phyloP scores from a whole-genome alignment of 2,888 invertebrate genomes.

The Sylvicola cinctus region DNA sequence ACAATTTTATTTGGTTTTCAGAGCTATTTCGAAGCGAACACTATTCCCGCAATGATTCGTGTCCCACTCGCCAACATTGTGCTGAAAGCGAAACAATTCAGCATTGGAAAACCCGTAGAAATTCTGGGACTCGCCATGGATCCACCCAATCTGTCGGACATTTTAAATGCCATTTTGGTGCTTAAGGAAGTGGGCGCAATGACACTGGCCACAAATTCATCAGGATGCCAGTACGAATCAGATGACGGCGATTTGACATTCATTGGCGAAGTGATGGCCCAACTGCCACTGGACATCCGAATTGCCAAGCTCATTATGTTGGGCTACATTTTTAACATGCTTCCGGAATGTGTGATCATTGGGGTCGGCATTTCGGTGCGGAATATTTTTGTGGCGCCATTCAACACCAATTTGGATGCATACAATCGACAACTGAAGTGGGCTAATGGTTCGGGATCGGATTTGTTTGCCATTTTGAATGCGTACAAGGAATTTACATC shows the following conservation, averaged over 20 bases:
- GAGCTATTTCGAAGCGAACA: conserved; percentile 25
- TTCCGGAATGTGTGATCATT: conserved; percentile 72
- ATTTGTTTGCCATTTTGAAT: conserved; percentile 61
- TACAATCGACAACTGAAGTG: conserved; percentile 60
- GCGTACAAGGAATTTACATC: conserved; percentile 33
- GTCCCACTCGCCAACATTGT: conserved; percentile 65
- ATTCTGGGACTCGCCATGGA: conserved; percentile 68
- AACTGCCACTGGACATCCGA: conserved; percentile 62
- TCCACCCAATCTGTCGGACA: conserved; percentile 66
- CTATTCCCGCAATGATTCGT: conserved; percentile 54
- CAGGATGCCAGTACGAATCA: conserved; percentile 28
- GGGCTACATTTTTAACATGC: conserved; percentile 66
- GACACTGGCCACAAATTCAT: conserved; percentile 26
- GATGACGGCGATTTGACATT: conserved; percentile 76
- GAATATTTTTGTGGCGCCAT: conserved; percentile 56
- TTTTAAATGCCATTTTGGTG: conserved; percentile 25
- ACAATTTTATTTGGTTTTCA: too few relatives aligned
- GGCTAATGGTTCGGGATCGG: conserved; percentile 63
- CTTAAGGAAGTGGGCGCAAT: conserved; percentile 52
- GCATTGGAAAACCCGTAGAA: conserved; percentile 59
- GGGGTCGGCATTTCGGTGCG: conserved; percentile 32
- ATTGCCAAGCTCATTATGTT: conserved; percentile 67
- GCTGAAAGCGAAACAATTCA: conserved; percentile 57
- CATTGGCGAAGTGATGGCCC: conserved; percentile 64
- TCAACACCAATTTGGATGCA: conserved; percentile 42